Evolutionary conservation across 2,113 vertebrate genomes (phyloP).

Genomic region (Caranx melampygus): DNA sequence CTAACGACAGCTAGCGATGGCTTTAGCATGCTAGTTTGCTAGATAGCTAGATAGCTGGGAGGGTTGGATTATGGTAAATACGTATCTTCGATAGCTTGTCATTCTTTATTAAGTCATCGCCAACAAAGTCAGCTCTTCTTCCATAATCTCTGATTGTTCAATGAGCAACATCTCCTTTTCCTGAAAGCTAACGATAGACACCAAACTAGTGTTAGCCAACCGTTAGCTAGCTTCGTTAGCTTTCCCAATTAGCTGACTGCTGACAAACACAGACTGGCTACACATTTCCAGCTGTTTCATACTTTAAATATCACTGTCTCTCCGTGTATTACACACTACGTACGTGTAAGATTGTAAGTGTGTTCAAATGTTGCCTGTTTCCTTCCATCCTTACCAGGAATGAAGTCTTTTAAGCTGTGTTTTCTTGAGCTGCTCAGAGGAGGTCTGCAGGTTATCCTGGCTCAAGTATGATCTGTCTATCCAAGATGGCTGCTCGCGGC

Average conservation of each 20-base stretch:
- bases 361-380: neutral
- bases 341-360: neutral
- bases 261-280: slow-evolving; percentile 46
- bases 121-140: fast-evolving
- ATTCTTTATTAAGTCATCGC: neutral
- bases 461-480: slow-evolving; percentile 77
- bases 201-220: slow-evolving; percentile 32
- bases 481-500: slow-evolving; percentile 91
- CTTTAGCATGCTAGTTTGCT: slow-evolving; percentile 56
- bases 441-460: slow-evolving; percentile 84
- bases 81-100: slow-evolving; percentile 12
- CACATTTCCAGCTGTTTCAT: neutral
- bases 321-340: neutral
- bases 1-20: slow-evolving; percentile 45
- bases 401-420: slow-evolving; percentile 51
- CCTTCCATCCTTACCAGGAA: slow-evolving; percentile 76
- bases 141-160: neutral
- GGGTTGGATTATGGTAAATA: slow-evolving; percentile 38
- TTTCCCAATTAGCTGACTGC: slow-evolving; percentile 47
- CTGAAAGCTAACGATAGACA: neutral
- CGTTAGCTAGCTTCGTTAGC: slow-evolving; percentile 62
- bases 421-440: slow-evolving; percentile 65
- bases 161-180: fast-evolving
- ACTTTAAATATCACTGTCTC: neutral
- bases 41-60: slow-evolving; percentile 34